These are phyloP conservation scores for Scelioninae gen. 1 DNA, from an alignment of 2,888 invertebrate species.

Conservation along the genomic window DNA sequence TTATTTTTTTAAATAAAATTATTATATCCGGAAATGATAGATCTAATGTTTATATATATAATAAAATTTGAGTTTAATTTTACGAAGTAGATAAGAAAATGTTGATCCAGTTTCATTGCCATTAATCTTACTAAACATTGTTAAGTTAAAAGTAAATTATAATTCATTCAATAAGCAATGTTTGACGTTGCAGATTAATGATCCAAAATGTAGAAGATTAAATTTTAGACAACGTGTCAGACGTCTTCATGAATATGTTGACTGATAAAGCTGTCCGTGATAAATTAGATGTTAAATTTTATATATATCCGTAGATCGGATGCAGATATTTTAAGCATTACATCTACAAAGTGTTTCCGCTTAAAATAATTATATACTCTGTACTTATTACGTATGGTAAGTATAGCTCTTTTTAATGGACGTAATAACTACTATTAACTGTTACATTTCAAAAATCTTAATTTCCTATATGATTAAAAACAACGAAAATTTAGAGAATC, in stretches of 20 bases:
- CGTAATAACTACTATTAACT: constrained; percentile 28
- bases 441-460: too few species aligned
- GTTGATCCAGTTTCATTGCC: constrained; percentile 1
- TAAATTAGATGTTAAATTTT: constrained; percentile 38
- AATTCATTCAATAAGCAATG: constrained; percentile 19
- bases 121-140: constrained; percentile 23
- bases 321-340: constrained; percentile 24
- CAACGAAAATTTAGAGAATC: too few species aligned
- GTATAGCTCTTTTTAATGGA: constrained; percentile 29
- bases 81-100: not conserved
- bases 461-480: too few species aligned
- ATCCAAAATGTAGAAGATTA: constrained; percentile 17
- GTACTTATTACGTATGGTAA: constrained; percentile 20
- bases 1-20: too few species aligned
- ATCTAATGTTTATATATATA: too few species aligned
- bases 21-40: too few species aligned
- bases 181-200: constrained; percentile 31
- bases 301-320: constrained; percentile 17
- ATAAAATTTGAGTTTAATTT: not conserved
- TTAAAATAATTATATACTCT: constrained; percentile 40
- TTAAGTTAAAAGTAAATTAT: constrained; percentile 14
- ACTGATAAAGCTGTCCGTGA: constrained; percentile 37
- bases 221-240: constrained; percentile 27
- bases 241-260: constrained; percentile 26
- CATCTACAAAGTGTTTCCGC: constrained; percentile 40